phyloP scores from a whole-genome alignment of 2,888 invertebrate species.

The Mechanitis messenoides region DNA sequence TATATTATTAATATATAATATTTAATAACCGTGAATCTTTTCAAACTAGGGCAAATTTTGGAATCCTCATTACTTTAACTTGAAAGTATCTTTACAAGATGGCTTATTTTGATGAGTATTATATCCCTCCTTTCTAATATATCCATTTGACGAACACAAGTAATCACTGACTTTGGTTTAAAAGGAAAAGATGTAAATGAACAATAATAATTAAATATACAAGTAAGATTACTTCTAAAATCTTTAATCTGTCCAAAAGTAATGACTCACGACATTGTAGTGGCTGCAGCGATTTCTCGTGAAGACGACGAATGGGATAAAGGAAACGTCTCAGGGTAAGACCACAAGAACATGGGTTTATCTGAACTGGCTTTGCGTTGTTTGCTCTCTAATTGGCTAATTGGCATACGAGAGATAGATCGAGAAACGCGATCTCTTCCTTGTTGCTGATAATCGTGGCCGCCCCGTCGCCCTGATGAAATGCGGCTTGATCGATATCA shows the following conservation, averaged over 20 bases:
- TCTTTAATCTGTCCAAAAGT: slow-evolving; percentile 21
- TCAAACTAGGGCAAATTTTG: no score
- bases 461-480: slow-evolving; percentile 61
- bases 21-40: no score
- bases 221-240: no score
- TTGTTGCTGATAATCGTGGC: slow-evolving; percentile 59
- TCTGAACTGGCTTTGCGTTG: slow-evolving; percentile 49
- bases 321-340: slow-evolving; percentile 33
- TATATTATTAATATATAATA: no score
- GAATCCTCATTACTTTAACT: no score
- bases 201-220: no score
- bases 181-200: no score
- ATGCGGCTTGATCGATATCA: slow-evolving; percentile 61
- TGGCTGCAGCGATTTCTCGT: slow-evolving; percentile 35
- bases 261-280: slow-evolving; percentile 27
- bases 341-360: slow-evolving; percentile 53
- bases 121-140: no score
- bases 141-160: no score
- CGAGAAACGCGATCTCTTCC: slow-evolving; percentile 67
- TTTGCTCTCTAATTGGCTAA: slow-evolving; percentile 74
- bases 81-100: no score
- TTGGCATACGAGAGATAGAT: slow-evolving; percentile 72
- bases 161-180: no score
- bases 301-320: slow-evolving; percentile 31
- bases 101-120: background rate